Conservation (phyloP, 2,888 invertebrate genomes). For the Hypomecis atomaria region DNA sequence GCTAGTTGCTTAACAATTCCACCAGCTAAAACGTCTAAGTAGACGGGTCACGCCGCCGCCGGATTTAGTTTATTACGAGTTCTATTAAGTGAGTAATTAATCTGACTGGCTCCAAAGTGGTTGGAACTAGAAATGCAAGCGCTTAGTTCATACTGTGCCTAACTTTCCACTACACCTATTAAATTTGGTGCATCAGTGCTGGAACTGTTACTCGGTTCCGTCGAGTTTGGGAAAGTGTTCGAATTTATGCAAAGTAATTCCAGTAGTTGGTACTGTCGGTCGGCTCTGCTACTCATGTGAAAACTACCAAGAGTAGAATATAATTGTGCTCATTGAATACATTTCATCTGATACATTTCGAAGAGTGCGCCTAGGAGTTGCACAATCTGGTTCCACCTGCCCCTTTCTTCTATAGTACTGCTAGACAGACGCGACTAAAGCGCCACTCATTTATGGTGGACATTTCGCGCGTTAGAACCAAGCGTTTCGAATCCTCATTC, state of each 20-base stretch:
- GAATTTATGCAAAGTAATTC: slow-evolving; percentile 29
- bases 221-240: slow-evolving; percentile 32
- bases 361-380: no score
- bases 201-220: slow-evolving; percentile 43
- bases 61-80: slow-evolving; percentile 74
- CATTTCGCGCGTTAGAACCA: no score
- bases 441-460: no score
- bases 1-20: slow-evolving; percentile 71
- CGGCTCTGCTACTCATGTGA: slow-evolving; percentile 13
- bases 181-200: slow-evolving; percentile 60
- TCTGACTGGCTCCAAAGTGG: slow-evolving; percentile 62
- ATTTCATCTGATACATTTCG: no score
- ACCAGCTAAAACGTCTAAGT: slow-evolving; percentile 69
- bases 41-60: slow-evolving; percentile 68
- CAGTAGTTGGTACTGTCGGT: slow-evolving; percentile 13
- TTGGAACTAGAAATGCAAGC: slow-evolving; percentile 63
- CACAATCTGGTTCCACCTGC: no score
- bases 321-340: neutral
- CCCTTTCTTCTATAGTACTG: no score
- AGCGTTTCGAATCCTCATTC: no score
- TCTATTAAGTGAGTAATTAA: slow-evolving; percentile 72
- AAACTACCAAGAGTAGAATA: slow-evolving; percentile 4
- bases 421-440: no score
- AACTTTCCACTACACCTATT: slow-evolving; percentile 64
- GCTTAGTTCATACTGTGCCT: slow-evolving; percentile 56